Base-by-base conservation (phyloP, 2,888 invertebrate species). In the Idaea straminata region DNA sequence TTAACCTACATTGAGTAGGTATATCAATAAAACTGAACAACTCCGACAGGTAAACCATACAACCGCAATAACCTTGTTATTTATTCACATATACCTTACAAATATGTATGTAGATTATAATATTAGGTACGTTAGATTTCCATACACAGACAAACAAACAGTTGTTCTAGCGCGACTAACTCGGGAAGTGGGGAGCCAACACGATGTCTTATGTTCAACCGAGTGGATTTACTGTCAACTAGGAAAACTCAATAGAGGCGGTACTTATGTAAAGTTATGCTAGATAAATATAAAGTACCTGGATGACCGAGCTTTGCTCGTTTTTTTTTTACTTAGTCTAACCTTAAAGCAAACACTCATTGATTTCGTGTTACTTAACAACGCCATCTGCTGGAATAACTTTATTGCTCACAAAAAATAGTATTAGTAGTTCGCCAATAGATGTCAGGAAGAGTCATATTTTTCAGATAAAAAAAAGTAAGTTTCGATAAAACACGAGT, bases 161-260 rank as follows among this genome's bases (percentile, higher is more conserved):
- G 91, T 91, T 90, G 91, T 88, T 90, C 85, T 82, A 82, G 82
- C 82, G 83, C 77, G 84, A 82, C 82, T 80, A 80, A 78, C 79
- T 78, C 85, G 83, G 87, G 88, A 86, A 88, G 87, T 81, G 84
- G 85, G 85, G 73, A 78, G 79, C 81, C 79, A 77, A 81, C 84
- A 81, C 83, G 85, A 85, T 86, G 90, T 91, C 91, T 90, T 91
- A 90, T 91, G 91, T 88, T 91, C 87, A 88, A 85, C 84, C 83
- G 85, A 87, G 80, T 85, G 85, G 80, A 79, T 85, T 82, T 74
- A 71, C 70, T 34, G 13, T 36, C 74, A 79, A 15, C 62, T 68
- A 25, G 0, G 69, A 83, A 74, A 35, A 4, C 61, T 16, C 74
- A 71, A 73, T 76, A 65, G 35, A 15, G 72, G 68, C 34, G 67